A percentile compares a stretch with the other conserved stretches of the same genome.
These are phyloP conservation scores for Xyrichtys novacula DNA, from an alignment of 2,797 vertebrate species.

Conservation along the genomic window DNA sequence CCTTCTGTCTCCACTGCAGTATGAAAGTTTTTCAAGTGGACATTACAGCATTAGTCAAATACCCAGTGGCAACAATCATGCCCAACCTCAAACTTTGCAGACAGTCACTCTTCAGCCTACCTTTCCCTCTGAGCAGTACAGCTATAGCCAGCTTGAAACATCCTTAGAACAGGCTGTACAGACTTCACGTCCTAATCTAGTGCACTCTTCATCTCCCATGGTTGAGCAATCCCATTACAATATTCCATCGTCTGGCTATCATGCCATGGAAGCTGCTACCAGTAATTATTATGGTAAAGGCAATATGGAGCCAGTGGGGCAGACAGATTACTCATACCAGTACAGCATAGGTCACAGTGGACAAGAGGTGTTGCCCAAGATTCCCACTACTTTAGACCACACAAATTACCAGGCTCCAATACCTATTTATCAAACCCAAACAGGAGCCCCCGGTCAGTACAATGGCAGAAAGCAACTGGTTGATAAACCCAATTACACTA, in stretches of 20 bases:
- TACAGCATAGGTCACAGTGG: constrained; percentile 2
- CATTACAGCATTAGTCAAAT: background rate
- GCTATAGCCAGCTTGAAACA: background rate
- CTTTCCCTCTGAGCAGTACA: background rate
- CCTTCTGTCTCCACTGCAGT: background rate
- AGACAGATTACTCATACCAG: background rate
- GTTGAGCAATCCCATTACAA: background rate
- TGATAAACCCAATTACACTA: constrained; percentile 4
- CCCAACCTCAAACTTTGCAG: background rate
- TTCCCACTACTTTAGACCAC: background rate
- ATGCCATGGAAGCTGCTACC: background rate
- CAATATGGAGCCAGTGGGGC: background rate
- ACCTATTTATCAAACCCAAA: constrained; percentile 2
- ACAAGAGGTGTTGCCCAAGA: background rate
- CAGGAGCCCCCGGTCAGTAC: background rate
- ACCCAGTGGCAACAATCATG: background rate
- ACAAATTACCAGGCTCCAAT: background rate
- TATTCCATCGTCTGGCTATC: background rate
- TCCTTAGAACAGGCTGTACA: background rate
- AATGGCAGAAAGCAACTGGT: background rate
- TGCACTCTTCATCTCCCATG: background rate
- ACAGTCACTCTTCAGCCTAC: background rate
- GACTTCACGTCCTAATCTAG: background rate
- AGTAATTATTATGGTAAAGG: background rate
- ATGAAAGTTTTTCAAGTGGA: background rate